These are phyloP conservation scores for Sinocyclocheilus anophthalmus DNA, from an alignment of 2,113 vertebrate genomes.

Conservation along the genomic window DNA sequence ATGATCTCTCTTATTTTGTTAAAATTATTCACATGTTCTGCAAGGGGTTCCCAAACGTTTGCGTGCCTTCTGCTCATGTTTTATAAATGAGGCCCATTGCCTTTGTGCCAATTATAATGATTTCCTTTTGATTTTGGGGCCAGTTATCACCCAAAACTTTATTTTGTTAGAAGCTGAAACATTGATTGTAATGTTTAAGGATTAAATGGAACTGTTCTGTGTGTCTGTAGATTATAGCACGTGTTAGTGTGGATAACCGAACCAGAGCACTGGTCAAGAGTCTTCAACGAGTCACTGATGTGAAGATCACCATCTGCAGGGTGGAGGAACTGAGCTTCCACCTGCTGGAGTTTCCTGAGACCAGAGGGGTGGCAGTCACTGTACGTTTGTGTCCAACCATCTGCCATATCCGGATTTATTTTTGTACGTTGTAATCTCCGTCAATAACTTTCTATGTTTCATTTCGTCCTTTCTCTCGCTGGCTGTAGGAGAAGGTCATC, in stretches of 20 bases:
- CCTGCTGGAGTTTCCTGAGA: constrained; percentile 94
- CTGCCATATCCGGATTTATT: not conserved
- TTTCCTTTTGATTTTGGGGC: not conserved
- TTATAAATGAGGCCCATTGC: not conserved
- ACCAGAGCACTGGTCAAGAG: constrained; percentile 90
- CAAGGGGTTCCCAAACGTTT: too few relatives aligned
- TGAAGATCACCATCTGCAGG: constrained; percentile 84
- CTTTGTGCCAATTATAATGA: not conserved
- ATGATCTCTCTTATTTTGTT: too few relatives aligned
- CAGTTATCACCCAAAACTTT: too few relatives aligned
- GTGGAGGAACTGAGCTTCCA: constrained; percentile 92
- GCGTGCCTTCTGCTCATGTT: not conserved
- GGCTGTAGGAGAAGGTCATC: constrained; percentile 82
- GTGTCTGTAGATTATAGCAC: constrained; percentile 88
- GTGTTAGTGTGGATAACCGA: constrained; percentile 92
- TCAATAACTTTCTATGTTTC: not conserved
- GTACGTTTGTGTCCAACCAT: constrained; percentile 50
- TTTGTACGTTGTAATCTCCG: not conserved
- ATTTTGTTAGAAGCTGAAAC: too few relatives aligned
- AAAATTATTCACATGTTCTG: too few relatives aligned
- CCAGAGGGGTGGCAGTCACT: constrained; percentile 78
- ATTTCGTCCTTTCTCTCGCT: not conserved
- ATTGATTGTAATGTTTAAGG: not conserved
- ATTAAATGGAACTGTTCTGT: not conserved
- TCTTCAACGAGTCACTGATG: constrained; percentile 83